phyloP scores from a whole-genome alignment of 2,113 vertebrate species.

The Procavia capensis region DNA sequence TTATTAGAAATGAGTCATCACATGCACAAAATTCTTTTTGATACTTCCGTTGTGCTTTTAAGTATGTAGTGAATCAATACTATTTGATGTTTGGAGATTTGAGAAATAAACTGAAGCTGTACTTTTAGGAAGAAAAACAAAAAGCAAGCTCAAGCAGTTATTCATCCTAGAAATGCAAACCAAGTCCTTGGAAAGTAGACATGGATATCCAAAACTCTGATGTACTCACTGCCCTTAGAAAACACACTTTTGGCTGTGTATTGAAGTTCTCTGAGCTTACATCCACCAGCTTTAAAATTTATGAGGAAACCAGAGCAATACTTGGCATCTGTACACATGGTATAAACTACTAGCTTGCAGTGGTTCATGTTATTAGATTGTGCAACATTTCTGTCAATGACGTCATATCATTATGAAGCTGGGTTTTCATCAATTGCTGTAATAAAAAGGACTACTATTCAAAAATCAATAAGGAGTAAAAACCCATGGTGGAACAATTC shows the following conservation, averaged over 20 bases:
- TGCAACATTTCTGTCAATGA: background rate
- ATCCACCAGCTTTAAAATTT: slow-evolving; percentile 30
- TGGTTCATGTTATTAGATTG: slow-evolving; percentile 41
- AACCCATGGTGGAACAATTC: background rate
- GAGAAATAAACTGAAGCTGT: slow-evolving; percentile 56
- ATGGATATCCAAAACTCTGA: background rate
- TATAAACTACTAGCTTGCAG: slow-evolving; percentile 18
- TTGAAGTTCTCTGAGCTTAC: background rate
- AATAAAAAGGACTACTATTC: slow-evolving; percentile 21
- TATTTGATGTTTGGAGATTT: slow-evolving; percentile 39
- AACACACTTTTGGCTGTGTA: slow-evolving; percentile 2
- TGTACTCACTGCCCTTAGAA: background rate
- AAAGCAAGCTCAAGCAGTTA: background rate
- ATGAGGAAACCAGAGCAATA: slow-evolving; percentile 56
- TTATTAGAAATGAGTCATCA: background rate
- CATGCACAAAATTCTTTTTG: background rate
- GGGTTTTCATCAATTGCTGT: slow-evolving; percentile 2
- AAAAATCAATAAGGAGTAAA: slow-evolving; percentile 34
- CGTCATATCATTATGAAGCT: slow-evolving; percentile 23
- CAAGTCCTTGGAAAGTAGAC: slow-evolving; percentile 32
- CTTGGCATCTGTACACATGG: background rate
- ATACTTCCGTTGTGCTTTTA: slow-evolving; percentile 23
- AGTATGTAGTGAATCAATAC: slow-evolving; percentile 32
- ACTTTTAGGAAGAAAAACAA: slow-evolving; percentile 49
- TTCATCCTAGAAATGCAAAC: slow-evolving; percentile 51